Conservation (phyloP, 2,113 vertebrate species). For the Sturnus vulgaris region DNA sequence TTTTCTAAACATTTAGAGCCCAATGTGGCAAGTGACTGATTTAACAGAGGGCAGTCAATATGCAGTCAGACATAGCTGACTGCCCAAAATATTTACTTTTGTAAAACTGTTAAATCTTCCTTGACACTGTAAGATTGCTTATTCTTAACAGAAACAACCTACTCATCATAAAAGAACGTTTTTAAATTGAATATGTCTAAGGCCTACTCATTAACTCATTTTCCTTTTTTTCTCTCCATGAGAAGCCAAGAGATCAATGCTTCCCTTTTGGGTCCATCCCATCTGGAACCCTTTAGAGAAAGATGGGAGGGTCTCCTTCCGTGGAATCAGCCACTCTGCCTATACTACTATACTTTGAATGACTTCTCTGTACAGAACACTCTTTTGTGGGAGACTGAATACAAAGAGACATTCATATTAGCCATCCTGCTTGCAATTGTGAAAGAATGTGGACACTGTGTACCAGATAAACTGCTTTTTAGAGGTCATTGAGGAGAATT, state of each 20-base stretch:
- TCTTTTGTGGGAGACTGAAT: not conserved
- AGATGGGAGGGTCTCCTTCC: not conserved
- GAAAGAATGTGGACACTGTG: not conserved
- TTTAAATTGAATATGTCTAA: not conserved
- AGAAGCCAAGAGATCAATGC: not conserved
- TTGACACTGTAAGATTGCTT: not conserved
- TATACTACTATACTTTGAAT: not conserved
- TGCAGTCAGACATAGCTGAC: fast-evolving
- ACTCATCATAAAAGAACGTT: not conserved
- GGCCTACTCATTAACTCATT: not conserved
- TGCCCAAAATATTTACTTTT: not conserved
- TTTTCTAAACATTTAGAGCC: not conserved
- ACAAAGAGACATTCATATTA: not conserved
- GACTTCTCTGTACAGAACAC: not conserved
- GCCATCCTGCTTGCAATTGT: not conserved
- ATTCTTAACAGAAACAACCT: not conserved
- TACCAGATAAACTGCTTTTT: not conserved
- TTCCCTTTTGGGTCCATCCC: not conserved
- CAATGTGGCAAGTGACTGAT: not conserved
- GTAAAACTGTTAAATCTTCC: not conserved
- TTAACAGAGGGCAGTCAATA: not conserved
- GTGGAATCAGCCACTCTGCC: not conserved
- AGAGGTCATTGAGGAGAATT: not conserved
- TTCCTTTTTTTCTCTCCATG: not conserved
- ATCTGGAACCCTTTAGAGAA: not conserved